Conservation (phyloP, 1,140 invertebrate genomes). For the Lepeophtheirus salmonis region DNA sequence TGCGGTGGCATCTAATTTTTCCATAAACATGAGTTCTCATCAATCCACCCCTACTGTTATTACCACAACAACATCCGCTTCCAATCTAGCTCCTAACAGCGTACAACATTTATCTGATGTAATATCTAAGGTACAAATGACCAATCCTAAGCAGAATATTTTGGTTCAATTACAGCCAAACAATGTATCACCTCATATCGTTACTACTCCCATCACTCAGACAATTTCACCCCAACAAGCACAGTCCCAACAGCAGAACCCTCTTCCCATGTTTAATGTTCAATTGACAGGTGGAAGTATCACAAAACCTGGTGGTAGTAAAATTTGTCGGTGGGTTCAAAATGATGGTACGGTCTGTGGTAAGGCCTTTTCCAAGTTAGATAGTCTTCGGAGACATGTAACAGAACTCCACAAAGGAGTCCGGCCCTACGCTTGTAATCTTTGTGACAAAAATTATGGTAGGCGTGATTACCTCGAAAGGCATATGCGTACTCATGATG, state of each 20-base stretch:
- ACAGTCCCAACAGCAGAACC: background rate
- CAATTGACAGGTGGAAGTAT: background rate
- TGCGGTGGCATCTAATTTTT: slow-evolving; percentile 1
- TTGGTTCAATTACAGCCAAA: no score
- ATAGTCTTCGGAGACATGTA: slow-evolving; percentile 8
- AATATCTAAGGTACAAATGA: background rate
- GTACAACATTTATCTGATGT: no score
- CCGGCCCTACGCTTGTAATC: slow-evolving; percentile 3
- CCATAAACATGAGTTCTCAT: no score
- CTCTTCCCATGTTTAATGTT: background rate
- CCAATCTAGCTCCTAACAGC: no score
- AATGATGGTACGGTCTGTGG: slow-evolving; percentile 13
- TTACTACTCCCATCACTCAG: no score
- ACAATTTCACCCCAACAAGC: background rate
- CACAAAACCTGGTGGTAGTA: background rate
- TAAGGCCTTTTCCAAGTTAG: slow-evolving; percentile 16
- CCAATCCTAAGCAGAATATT: no score
- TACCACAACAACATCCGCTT: no score
- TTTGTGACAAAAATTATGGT: slow-evolving; percentile 14
- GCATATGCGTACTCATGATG: slow-evolving; percentile 10
- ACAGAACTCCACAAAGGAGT: slow-evolving; percentile 13
- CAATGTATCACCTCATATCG: background rate
- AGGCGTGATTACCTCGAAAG: slow-evolving; percentile 6
- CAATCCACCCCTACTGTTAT: no score
- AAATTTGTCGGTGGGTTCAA: slow-evolving; percentile 13